A percentile compares a stretch with the other conserved stretches of the same genome.
phyloP scores from a whole-genome alignment of 1,140 invertebrate genomes.

The Tyrophagus putrescentiae region DNA sequence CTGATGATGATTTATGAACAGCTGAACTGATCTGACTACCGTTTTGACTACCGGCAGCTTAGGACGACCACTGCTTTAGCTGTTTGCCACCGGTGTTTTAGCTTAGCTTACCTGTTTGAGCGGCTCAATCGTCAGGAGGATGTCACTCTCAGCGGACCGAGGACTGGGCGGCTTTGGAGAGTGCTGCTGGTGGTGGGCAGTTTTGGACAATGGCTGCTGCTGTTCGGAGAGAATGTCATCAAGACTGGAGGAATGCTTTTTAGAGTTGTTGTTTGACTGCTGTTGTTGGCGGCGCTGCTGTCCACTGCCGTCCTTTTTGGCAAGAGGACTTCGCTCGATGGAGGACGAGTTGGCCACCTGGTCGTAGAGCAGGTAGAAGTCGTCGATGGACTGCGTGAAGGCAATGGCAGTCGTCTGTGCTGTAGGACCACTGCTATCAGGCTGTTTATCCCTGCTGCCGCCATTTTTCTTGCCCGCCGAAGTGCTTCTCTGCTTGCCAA shows the following conservation, averaged over 20 bases:
- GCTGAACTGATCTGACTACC: too few relatives aligned
- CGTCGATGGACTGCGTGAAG: slow-evolving; percentile 8
- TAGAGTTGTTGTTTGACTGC: neutral
- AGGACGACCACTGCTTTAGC: too few relatives aligned
- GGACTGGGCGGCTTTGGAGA: slow-evolving; percentile 86
- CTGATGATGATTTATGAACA: too few relatives aligned
- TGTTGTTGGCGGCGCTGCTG: slow-evolving; percentile 22
- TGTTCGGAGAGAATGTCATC: slow-evolving; percentile 7
- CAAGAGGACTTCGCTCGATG: neutral
- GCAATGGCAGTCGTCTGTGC: too few relatives aligned
- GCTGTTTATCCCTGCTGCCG: too few relatives aligned
- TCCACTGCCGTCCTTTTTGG: slow-evolving; percentile 5
- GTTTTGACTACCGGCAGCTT: too few relatives aligned
- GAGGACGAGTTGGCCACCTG: slow-evolving; percentile 10
- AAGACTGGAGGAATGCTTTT: slow-evolving; percentile 18
- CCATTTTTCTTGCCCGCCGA: too few relatives aligned
- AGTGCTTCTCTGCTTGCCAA: too few relatives aligned
- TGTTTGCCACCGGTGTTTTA: too few relatives aligned
- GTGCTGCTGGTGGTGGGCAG: slow-evolving; percentile 40
- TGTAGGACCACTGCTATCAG: too few relatives aligned
- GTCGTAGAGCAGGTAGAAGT: slow-evolving; percentile 17
- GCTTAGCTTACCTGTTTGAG: slow-evolving; percentile 71
- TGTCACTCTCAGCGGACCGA: slow-evolving; percentile 67
- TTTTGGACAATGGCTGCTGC: neutral
- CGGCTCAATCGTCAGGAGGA: slow-evolving; percentile 73